phyloP scores from a whole-genome alignment of 2,888 invertebrate genomes.

The Noctua janthina region DNA sequence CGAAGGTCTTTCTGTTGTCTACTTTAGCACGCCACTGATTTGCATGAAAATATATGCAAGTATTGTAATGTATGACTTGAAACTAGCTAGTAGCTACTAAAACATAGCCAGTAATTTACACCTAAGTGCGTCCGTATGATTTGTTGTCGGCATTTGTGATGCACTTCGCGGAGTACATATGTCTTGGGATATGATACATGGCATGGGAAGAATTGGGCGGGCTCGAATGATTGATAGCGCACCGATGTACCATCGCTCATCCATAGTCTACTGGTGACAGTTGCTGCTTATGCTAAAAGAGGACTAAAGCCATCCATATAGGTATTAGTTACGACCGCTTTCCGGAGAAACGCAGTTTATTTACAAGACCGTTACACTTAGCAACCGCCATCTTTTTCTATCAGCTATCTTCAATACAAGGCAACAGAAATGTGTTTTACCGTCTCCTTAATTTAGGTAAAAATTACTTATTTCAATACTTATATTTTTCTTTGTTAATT shows the following conservation, averaged over 20 bases:
- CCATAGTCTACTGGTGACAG: constrained; percentile 19
- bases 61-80: constrained; percentile 19
- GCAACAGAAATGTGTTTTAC: not conserved
- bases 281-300: not conserved
- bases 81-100: constrained; percentile 19
- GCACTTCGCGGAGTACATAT: constrained; percentile 2
- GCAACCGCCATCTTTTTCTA: not conserved
- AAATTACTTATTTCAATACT: constrained; percentile 9
- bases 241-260: constrained; percentile 39
- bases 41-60: constrained; percentile 17
- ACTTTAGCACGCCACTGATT: constrained; percentile 23
- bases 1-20: not conserved
- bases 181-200: constrained; percentile 26
- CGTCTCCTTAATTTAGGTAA: not conserved
- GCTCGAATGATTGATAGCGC: constrained; percentile 31
- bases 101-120: not conserved
- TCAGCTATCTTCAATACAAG: not conserved
- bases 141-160: constrained; percentile 33
- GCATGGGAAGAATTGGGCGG: constrained; percentile 2
- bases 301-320: constrained; percentile 7
- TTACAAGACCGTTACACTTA: not conserved
- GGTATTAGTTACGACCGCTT: not conserved
- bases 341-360: not conserved
- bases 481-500: not conserved
- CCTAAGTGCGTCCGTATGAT: constrained; percentile 26